Evolutionary conservation across 2,888 invertebrate genomes (phyloP), one percentile per base, ranked within the genome.

Genomic region (Oxyteleia sp.): DNA sequence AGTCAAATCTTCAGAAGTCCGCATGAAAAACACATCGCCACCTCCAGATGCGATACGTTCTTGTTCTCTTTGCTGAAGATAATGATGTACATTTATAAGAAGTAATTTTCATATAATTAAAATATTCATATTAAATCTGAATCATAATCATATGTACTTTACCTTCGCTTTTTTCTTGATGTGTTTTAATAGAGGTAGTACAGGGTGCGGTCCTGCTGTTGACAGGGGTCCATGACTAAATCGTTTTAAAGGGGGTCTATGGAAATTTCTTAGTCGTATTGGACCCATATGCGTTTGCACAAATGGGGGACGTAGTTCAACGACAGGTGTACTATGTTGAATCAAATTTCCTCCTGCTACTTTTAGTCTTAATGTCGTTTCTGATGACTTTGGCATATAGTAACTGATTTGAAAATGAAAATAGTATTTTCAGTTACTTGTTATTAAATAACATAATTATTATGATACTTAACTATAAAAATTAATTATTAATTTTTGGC

Each of bases 11-110:
- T n/a, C n/a, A n/a, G n/a, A 96, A 1, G 98, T 98, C 53, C 99
- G 95, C 99, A 99, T 99, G 93, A 99, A 99, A 95, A 99, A 99
- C 3, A 99, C 99, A 92, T 99, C 99, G 0, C 99, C 99, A 78
- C 99, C 99, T 13, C 99, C 99, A 0, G 98, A 98, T 0, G 98
- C 98, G 88, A 97, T 95, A 81, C 99, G 95, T 92, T 99, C 99
- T 57, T 97, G 96, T 93, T 99, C 99, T 53, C 99, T 95, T 95
- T 97, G 96, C 96, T 97, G 89, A n/a, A n/a, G n/a, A n/a, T n/a
- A n/a, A n/a, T n/a, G n/a, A n/a, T n/a, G n/a, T n/a, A n/a, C n/a
- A n/a, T n/a, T n/a, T n/a, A n/a, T n/a, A n/a, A n/a, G n/a, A n/a
- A n/a, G n/a, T n/a, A n/a, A n/a, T n/a, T n/a, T n/a, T n/a, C n/a